phyloP scores from a whole-genome alignment of 1,140 invertebrate genomes.

The Leucophenga varia region DNA sequence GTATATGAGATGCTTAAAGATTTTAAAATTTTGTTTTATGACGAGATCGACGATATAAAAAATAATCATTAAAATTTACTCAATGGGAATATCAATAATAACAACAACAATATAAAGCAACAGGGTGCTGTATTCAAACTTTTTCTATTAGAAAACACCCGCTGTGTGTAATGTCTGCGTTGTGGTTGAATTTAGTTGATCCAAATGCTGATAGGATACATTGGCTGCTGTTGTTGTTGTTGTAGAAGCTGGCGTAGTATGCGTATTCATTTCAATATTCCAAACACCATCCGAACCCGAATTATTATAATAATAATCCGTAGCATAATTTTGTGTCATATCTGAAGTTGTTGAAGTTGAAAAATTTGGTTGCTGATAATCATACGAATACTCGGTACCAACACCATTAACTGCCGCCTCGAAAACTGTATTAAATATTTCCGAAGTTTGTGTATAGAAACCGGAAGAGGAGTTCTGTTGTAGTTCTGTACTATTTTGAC shows the following conservation, averaged over 20 bases:
- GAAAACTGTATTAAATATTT: slow-evolving; percentile 40
- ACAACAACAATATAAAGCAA: too few species aligned
- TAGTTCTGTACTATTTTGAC: slow-evolving; percentile 16
- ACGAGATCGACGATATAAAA: not conserved
- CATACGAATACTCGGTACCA: slow-evolving; percentile 16
- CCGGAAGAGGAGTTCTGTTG: not conserved
- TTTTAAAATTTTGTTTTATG: not conserved
- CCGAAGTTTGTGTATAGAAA: slow-evolving; percentile 41
- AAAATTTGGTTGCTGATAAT: slow-evolving; percentile 35
- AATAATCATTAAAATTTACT: too few species aligned
- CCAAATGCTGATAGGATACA: too few species aligned
- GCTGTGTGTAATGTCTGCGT: not conserved
- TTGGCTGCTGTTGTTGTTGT: slow-evolving; percentile 7
- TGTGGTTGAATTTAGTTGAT: too few species aligned
- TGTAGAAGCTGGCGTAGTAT: not conserved
- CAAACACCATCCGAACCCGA: slow-evolving; percentile 36
- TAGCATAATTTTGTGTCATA: slow-evolving; percentile 20
- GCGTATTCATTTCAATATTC: slow-evolving; percentile 46
- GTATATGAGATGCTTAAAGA: not conserved
- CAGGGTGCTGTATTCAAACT: not conserved
- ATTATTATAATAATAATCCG: slow-evolving; percentile 49
- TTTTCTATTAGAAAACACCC: slow-evolving; percentile 28
- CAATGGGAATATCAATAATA: too few species aligned
- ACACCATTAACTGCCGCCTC: slow-evolving; percentile 26
- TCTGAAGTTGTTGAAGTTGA: slow-evolving; percentile 17